phyloP scores from a whole-genome alignment of 2,888 invertebrate species.

The Diarsia rubi region DNA sequence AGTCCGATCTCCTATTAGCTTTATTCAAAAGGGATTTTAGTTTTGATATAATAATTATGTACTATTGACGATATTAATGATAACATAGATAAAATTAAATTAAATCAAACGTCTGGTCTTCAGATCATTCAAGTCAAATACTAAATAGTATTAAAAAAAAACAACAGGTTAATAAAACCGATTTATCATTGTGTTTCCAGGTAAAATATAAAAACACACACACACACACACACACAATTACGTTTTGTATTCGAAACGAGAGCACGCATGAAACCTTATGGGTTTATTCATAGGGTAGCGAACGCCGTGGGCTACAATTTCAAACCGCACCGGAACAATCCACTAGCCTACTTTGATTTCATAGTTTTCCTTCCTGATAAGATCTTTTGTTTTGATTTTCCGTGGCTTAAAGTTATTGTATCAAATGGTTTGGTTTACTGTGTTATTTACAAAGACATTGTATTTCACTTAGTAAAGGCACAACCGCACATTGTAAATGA shows the following conservation, averaged over 20 bases:
- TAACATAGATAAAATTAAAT: neutral
- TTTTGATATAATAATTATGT: no score
- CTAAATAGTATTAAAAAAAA: neutral
- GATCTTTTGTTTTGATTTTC: conserved; percentile 31
- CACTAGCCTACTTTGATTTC: conserved; percentile 38
- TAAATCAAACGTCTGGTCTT: neutral
- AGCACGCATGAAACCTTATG: conserved; percentile 29
- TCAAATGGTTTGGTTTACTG: neutral
- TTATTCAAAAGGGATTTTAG: neutral
- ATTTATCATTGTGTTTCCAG: neutral
- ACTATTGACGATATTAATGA: neutral
- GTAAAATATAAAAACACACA: conserved; percentile 11
- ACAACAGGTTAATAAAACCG: neutral
- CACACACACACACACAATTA: conserved; percentile 11
- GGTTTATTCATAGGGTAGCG: neutral
- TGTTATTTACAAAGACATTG: neutral
- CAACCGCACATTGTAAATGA: neutral
- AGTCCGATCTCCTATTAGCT: no score
- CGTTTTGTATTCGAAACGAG: conserved; percentile 32
- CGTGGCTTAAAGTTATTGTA: neutral
- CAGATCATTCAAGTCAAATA: neutral
- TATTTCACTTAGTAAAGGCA: neutral
- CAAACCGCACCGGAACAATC: conserved; percentile 1
- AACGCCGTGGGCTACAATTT: conserved; percentile 30
- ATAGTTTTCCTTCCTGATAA: conserved; percentile 11